A percentile compares a stretch with the other conserved stretches of the same genome.
Conservation (phyloP, 2,888 invertebrate genomes). For the Andrena trimmerana region DNA sequence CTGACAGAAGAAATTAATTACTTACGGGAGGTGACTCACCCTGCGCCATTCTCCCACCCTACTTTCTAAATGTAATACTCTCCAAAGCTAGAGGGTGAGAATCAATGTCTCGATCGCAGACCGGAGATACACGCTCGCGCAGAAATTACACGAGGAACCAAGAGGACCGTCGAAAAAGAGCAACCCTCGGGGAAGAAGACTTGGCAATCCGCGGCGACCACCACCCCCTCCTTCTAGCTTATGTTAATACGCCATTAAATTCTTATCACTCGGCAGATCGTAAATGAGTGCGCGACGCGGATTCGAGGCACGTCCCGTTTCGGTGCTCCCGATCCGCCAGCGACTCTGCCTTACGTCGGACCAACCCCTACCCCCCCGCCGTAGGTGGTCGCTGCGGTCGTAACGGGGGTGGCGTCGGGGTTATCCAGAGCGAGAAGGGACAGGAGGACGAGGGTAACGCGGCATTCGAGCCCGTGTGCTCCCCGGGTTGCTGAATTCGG, state of each 20-base stretch:
- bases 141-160: neutral
- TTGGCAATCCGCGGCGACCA: slow-evolving; percentile 28
- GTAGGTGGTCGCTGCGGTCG: slow-evolving; percentile 29
- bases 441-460: slow-evolving; percentile 22
- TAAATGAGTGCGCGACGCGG: slow-evolving; percentile 68
- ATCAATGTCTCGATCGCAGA: neutral
- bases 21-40: neutral
- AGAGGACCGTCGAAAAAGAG: neutral
- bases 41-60: neutral
- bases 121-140: neutral
- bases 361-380: neutral
- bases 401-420: slow-evolving; percentile 26
- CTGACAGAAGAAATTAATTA: too few relatives aligned
- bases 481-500: slow-evolving; percentile 55
- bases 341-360: slow-evolving; percentile 20
- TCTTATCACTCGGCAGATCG: slow-evolving; percentile 71
- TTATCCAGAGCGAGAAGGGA: slow-evolving; percentile 29
- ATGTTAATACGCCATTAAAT: slow-evolving; percentile 73
- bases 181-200: neutral
- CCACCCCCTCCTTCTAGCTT: slow-evolving; percentile 48
- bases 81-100: neutral
- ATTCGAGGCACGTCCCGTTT: slow-evolving; percentile 72
- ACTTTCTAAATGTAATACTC: neutral
- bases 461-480: slow-evolving; percentile 29
- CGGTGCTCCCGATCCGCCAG: slow-evolving; percentile 56